Evolutionary conservation across 1,140 invertebrate genomes (phyloP).

Genomic region (Patella vulgata): DNA sequence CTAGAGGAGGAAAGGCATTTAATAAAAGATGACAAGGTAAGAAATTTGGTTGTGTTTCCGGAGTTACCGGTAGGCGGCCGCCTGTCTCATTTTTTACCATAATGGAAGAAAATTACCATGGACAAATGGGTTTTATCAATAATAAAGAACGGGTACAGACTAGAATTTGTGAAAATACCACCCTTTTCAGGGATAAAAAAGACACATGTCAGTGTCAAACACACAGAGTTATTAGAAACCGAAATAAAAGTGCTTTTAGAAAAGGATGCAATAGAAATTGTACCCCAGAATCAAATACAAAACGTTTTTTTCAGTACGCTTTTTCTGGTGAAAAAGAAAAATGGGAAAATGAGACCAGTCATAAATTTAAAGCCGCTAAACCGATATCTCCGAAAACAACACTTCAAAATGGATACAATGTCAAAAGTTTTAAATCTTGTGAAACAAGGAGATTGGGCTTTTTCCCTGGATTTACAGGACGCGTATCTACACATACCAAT

Average conservation of each 20-base stretch:
- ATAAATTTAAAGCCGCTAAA: constrained; percentile 24
- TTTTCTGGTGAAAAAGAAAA: constrained; percentile 29
- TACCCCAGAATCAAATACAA: background rate
- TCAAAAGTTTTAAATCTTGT: constrained; percentile 32
- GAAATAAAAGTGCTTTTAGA: constrained; percentile 14
- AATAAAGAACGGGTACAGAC: constrained; percentile 19
- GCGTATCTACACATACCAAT: constrained; percentile 35
- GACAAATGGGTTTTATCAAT: constrained; percentile 21
- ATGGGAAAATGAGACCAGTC: constrained; percentile 20
- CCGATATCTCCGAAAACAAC: constrained; percentile 17
- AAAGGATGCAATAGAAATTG: constrained; percentile 25
- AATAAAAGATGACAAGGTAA: constrained; percentile 19
- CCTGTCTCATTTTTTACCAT: background rate
- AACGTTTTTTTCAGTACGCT: constrained; percentile 33
- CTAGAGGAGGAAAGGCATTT: too few relatives aligned
- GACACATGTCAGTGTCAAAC: background rate
- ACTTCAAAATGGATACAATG: constrained; percentile 37
- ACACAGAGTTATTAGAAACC: constrained; percentile 12
- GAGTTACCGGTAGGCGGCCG: background rate
- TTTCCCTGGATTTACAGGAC: constrained; percentile 29
- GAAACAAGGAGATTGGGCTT: constrained; percentile 25
- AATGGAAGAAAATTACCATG: constrained; percentile 15
- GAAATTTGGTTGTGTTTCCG: background rate
- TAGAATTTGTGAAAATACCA: constrained; percentile 24
- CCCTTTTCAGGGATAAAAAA: too few relatives aligned